phyloP scores from a whole-genome alignment of 53 echinoderm and acorn worm species.

The Astropecten irregularis region DNA sequence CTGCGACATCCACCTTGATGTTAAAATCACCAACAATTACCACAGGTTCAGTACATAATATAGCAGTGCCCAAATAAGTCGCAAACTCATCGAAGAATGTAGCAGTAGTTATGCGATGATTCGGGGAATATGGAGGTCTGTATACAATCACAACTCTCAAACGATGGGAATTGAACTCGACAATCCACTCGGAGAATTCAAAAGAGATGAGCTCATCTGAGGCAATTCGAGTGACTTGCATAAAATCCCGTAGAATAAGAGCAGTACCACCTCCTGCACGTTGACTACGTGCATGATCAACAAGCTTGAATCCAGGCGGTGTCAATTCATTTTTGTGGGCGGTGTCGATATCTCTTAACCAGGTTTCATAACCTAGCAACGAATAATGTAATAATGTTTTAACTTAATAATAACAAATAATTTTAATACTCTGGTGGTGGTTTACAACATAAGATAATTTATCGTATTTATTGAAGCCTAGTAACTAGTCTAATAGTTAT shows the following conservation, averaged over 20 bases:
- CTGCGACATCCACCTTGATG: slow-evolving; percentile 25
- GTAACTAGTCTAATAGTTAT: too few relatives aligned
- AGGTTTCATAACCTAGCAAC: too few relatives aligned
- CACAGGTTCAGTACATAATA: slow-evolving; percentile 14
- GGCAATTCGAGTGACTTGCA: background rate
- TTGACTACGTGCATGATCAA: background rate
- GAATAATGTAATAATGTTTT: too few relatives aligned
- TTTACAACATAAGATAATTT: too few relatives aligned
- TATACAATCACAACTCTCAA: slow-evolving; percentile 17
- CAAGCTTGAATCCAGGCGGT: slow-evolving; percentile 2
- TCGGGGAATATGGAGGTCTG: slow-evolving; percentile 6
- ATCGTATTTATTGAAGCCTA: too few relatives aligned
- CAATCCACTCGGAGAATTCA: slow-evolving; percentile 15
- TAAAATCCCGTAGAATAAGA: background rate
- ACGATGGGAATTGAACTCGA: background rate
- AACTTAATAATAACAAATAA: too few relatives aligned
- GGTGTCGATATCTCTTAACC: background rate
- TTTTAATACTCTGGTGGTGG: too few relatives aligned
- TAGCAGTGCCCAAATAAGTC: background rate
- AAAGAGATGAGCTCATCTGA: background rate
- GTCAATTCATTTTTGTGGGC: slow-evolving; percentile 10
- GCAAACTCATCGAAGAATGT: slow-evolving; percentile 47
- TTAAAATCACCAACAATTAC: slow-evolving; percentile 65
- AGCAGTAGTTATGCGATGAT: background rate
- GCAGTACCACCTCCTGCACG: slow-evolving; percentile 20